phyloP scores from a whole-genome alignment of 2,113 vertebrate species.

The Lonchura striata region DNA sequence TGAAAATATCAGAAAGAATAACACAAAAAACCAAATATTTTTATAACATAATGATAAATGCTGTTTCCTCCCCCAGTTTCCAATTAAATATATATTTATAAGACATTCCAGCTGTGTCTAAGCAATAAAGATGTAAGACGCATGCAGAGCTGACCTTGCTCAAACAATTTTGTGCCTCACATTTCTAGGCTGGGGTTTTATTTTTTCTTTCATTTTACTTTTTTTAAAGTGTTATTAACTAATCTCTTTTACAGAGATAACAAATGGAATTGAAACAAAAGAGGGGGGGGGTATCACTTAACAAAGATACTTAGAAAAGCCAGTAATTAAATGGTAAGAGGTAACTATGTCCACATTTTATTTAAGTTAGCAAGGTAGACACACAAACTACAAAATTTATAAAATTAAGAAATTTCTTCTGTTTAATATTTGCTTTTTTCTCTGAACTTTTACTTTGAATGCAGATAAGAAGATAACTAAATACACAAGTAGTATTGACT shows the following conservation, averaged over 20 bases:
- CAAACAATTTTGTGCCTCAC: background rate
- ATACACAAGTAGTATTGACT: background rate
- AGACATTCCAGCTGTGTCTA: background rate
- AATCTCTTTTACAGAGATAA: background rate
- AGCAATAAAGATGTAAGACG: background rate
- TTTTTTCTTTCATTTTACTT: background rate
- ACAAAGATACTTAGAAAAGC: background rate
- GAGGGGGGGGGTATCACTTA: rapidly evolving
- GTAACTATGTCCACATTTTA: background rate
- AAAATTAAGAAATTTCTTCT: background rate
- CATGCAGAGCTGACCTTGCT: background rate
- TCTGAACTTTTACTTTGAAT: background rate
- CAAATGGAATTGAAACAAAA: background rate
- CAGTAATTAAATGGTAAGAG: background rate
- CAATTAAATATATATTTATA: background rate
- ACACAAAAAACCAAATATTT: background rate
- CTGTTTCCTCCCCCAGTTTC: background rate
- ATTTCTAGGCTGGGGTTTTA: background rate
- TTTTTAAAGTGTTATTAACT: background rate
- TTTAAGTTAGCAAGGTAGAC: background rate
- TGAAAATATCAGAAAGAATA: background rate
- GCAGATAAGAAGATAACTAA: background rate
- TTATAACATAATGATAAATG: background rate
- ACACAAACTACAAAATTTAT: background rate
- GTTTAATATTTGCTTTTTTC: background rate